Percentiles rank a stretch among this genome's conserved stretches.
Evolutionary conservation across 2,797 vertebrate genomes (phyloP).

Genomic region (Cottoperca gobio): DNA sequence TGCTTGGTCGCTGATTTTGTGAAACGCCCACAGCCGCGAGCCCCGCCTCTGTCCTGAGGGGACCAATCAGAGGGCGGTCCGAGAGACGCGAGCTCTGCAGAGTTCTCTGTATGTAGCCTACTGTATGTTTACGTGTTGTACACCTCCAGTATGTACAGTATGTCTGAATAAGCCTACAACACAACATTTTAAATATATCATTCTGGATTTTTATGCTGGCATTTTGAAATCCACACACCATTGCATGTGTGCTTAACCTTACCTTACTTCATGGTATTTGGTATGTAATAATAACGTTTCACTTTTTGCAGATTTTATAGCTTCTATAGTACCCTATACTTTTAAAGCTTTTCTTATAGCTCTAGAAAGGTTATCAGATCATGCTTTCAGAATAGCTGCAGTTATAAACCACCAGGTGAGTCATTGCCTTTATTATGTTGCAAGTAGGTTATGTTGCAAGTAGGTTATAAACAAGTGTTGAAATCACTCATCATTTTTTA

Average conservation of each 20-base stretch:
- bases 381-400: background rate
- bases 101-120: background rate
- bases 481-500: background rate
- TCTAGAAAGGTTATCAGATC: background rate
- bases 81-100: constrained; percentile 46
- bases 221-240: background rate
- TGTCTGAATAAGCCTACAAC: background rate
- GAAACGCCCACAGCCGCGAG: constrained; percentile 53
- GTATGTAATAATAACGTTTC: background rate
- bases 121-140: constrained; percentile 27
- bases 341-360: background rate
- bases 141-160: background rate
- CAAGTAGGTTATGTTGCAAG: background rate
- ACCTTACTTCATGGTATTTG: background rate
- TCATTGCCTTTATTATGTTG: background rate
- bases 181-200: background rate
- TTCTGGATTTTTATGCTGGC: background rate
- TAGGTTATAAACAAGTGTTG: background rate
- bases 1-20: constrained; percentile 74
- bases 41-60: constrained; percentile 54
- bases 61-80: constrained; percentile 79
- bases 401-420: background rate
- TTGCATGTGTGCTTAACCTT: background rate
- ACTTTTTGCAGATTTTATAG: background rate
- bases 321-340: too few species aligned